These are phyloP conservation scores for Camponotus floridanus DNA, from an alignment of 1,140 invertebrate genomes.

Conservation along the genomic window DNA sequence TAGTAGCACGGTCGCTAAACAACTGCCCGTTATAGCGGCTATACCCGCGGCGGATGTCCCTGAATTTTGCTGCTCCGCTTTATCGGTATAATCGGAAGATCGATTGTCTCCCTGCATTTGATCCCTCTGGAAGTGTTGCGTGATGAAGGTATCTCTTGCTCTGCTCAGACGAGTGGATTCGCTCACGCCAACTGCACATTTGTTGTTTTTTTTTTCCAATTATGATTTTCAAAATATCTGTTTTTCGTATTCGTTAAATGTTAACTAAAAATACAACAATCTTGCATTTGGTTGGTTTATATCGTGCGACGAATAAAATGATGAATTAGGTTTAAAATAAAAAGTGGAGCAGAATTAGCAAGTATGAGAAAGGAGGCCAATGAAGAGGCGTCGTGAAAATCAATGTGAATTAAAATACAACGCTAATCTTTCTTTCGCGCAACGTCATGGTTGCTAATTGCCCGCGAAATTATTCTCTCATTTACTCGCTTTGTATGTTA, in stretches of 20 bases:
- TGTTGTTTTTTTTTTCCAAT: too few relatives aligned
- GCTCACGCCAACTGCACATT: conserved; percentile 68
- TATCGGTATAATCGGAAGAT: conserved; percentile 72
- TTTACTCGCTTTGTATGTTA: neutral
- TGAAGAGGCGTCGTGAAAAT: neutral
- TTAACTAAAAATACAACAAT: neutral
- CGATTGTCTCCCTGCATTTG: conserved; percentile 73
- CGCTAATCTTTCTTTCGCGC: neutral
- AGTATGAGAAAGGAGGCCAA: neutral
- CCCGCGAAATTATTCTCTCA: neutral
- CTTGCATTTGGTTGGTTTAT: neutral
- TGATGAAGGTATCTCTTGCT: conserved; percentile 79
- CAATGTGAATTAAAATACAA: conserved; percentile 45
- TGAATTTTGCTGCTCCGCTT: conserved; percentile 50
- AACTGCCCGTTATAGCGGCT: conserved; percentile 91
- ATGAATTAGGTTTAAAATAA: neutral
- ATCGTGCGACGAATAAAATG: neutral
- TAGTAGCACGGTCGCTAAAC: conserved; percentile 89
- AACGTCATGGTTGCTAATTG: neutral
- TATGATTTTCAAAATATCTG: neutral
- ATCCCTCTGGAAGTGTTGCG: conserved; percentile 78
- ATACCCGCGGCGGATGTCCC: conserved; percentile 87
- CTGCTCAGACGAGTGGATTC: conserved; percentile 81
- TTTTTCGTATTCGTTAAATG: neutral
- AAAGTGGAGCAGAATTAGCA: neutral